phyloP scores from a whole-genome alignment of 2,113 vertebrate species.

The Thermophis baileyi region DNA sequence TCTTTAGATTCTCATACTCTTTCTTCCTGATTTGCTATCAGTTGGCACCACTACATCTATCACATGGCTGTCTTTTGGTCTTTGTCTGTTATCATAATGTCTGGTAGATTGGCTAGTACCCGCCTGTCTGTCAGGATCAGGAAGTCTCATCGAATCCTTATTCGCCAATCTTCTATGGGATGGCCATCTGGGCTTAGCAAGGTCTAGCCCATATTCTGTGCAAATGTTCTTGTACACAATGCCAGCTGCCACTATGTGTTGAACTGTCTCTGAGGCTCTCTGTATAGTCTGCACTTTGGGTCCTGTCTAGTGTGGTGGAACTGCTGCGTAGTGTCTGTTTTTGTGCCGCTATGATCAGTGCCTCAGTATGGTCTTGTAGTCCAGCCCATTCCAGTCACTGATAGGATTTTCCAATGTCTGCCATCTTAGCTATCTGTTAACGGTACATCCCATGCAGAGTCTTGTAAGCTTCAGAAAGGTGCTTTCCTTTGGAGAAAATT shows the following conservation, averaged over 20 bases:
- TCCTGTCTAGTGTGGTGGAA: neutral
- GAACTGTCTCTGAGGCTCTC: no score
- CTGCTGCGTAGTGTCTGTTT: neutral
- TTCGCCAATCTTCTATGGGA: neutral
- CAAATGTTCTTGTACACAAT: no score
- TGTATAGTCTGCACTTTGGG: neutral
- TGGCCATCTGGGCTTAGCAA: neutral
- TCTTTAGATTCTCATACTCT: neutral
- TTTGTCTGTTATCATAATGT: neutral
- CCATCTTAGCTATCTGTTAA: neutral
- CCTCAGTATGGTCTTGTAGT: neutral
- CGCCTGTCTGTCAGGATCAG: neutral
- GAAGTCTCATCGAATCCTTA: neutral
- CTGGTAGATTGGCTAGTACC: neutral
- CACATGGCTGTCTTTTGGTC: neutral
- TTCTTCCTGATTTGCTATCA: neutral
- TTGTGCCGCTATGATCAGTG: neutral
- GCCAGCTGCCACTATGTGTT: neutral
- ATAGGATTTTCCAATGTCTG: neutral
- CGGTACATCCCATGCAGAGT: neutral
- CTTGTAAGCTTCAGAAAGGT: neutral
- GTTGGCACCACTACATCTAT: neutral
- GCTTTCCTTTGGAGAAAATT: neutral
- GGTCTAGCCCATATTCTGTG: neutral
- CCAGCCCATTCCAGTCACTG: neutral